Base-by-base conservation (phyloP, 2,888 invertebrate species). In the Gnatocerus cornutus region DNA sequence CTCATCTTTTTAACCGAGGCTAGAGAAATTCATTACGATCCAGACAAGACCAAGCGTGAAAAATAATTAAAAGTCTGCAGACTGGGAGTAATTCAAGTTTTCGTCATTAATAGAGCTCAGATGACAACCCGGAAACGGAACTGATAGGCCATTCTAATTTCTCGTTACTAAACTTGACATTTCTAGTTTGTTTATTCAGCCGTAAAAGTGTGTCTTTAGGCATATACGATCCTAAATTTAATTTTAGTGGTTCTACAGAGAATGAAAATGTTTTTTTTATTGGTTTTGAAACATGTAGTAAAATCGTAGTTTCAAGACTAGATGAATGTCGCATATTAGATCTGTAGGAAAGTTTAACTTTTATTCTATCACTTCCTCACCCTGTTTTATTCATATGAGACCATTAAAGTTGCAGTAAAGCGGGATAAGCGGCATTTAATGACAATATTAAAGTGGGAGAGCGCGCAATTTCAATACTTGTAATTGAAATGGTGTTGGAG, bases 31-130 rank as follows among this genome's bases (percentile, higher is more conserved):
- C 59, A 59, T 45, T 46, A 59, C 29, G 46, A 30, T 46, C 14
- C 43, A 10, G 27, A 45, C 29, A 30, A 10, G 13, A 12, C 41
- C 3, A n/a, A 58, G 12, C 14, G 13, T 21, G 59, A 43, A 56
- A 56, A 56, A 59, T 59, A 59, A 59, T 59, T 59, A 59, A 46
- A 58, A 59, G 46, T 43, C 41, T 21, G 53, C 53, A 37, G 29
- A 46, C 43, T 27, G 30, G 3, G 46, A 59, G 30, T 59, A 59
- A 59, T 59, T 59, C 30, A 29, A 29, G 30, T 46, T 58, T 58
- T 46, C 59, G 30, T 59, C 43, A 45, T 59, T 59, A 43, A 59
- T 14, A 46, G 43, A 5, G 14, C 10, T 16, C 56, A 45, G 43
- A 58, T 30, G 39, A 43, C 56, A 45, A 12, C 27, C 27, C 21